Evolutionary conservation across 2,797 vertebrate species (phyloP), one percentile per base, ranked within the genome.

Genomic region (Florisuga fusca): DNA sequence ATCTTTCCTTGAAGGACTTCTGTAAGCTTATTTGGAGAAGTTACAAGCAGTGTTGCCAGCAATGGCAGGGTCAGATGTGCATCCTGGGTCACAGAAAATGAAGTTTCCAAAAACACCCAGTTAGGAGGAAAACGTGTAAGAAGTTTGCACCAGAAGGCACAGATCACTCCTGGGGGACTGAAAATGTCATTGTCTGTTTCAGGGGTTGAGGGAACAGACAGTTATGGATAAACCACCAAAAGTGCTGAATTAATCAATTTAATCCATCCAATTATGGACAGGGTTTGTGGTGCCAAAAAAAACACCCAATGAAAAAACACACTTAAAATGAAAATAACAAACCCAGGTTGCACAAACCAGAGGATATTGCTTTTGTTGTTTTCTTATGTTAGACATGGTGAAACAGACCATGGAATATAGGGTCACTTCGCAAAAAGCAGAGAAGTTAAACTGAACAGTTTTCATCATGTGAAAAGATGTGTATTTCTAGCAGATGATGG

Each of bases 361-460:
- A 54, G 12, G 23, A 43, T 4, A 10, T 10, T 26, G 4, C 7
- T 59, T 59, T 50, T 48, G 11, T 20, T 50, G 22, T 23, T 50
- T 50, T 33, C 3, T 59, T 43, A 46, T 1, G 0, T 84, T 45
- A 63, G 48, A n/a, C 6, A 14, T 2, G 6, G 16, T n/a, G 34
- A 31, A 59, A 27, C 29, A 19, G 16, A 57, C 26, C 21, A 22
- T 34, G 7, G 13, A 33, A 9, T 27, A 18, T 3, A 19, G 41
- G 41, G 22, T 41, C 55, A 6, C 21, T 41, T 63, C 66, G n/a
- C 14, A 18, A 34, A 50, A 71, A 50, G 9, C 19, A 31, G 31
- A 0, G 0, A 26, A 71, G 20, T 34, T 29, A 29, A 38, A 11
- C 9, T 41, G 25, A 55, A 41, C 18, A 9, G 25, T 31, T 43